Percentiles rank a stretch among this genome's conserved stretches.
Conservation (phyloP, 2,113 vertebrate genomes). For the Oreotrochilus melanogaster region DNA sequence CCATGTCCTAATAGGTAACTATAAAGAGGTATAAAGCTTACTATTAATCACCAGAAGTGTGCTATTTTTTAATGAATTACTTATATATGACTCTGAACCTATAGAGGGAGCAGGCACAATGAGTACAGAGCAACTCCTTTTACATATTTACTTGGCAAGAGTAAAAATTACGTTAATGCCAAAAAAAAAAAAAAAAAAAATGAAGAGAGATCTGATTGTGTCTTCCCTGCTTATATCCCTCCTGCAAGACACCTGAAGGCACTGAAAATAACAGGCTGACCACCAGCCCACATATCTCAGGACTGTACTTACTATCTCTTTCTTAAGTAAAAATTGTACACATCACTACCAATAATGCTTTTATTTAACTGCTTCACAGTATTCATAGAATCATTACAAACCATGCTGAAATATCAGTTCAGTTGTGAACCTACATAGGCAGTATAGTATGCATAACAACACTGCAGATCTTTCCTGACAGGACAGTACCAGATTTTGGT, state of each 20-base stretch:
- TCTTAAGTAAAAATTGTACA: background rate
- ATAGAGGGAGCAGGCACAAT: background rate
- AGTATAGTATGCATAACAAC: background rate
- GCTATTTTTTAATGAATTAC: background rate
- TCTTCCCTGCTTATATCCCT: background rate
- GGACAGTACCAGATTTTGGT: background rate
- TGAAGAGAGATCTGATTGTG: background rate
- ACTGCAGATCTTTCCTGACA: background rate
- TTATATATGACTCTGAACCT: background rate
- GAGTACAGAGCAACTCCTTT: constrained; percentile 6
- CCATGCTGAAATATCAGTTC: background rate
- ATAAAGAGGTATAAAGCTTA: background rate
- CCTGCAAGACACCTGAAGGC: background rate
- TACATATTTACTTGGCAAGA: background rate
- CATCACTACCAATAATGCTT: background rate
- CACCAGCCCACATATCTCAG: background rate
- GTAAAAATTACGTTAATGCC: background rate
- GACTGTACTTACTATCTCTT: background rate
- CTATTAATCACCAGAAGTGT: background rate
- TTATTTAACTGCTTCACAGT: background rate
- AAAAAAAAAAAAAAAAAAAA: background rate
- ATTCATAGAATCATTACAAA: background rate
- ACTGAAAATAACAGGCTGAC: background rate
- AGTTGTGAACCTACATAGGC: background rate
- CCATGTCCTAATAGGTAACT: background rate